phyloP scores from a whole-genome alignment of 2,888 invertebrate species.

The Cyrtodaria siliqua region DNA sequence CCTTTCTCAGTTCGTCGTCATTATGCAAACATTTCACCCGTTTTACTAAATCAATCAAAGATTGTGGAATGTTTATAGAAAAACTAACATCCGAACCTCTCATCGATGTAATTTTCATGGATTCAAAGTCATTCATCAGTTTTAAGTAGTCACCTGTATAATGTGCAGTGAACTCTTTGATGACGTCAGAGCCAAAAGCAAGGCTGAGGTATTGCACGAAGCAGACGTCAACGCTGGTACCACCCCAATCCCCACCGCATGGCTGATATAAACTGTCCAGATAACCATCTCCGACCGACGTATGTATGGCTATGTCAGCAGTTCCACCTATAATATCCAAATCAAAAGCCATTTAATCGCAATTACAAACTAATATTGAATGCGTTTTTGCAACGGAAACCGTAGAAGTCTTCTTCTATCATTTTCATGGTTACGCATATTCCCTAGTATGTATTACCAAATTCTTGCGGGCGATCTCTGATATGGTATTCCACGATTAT shows the following conservation, averaged over 20 bases:
- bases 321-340: conserved; percentile 57
- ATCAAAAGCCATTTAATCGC: too few species aligned
- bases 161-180: conserved; percentile 21
- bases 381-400: too few species aligned
- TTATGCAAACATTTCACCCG: conserved; percentile 14
- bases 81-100: neutral
- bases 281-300: conserved; percentile 36
- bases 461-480: too few species aligned
- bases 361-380: too few species aligned
- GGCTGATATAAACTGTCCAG: conserved; percentile 27
- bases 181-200: conserved; percentile 41
- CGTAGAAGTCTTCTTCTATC: too few species aligned
- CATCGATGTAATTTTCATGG: neutral
- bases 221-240: conserved; percentile 35
- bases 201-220: conserved; percentile 39
- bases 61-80: conserved; percentile 20
- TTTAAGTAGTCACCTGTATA: conserved; percentile 23
- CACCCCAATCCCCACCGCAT: conserved; percentile 57
- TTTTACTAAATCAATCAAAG: conserved; percentile 24
- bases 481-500: too few species aligned
- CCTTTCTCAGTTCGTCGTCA: conserved; percentile 15
- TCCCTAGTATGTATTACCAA: too few species aligned
- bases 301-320: conserved; percentile 46
- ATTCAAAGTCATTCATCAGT: conserved; percentile 41
- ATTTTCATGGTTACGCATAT: too few species aligned